Percentiles rank a stretch among this genome's conserved stretches.
phyloP scores from a whole-genome alignment of 2,113 vertebrate species.

The Camarhynchus parvulus region DNA sequence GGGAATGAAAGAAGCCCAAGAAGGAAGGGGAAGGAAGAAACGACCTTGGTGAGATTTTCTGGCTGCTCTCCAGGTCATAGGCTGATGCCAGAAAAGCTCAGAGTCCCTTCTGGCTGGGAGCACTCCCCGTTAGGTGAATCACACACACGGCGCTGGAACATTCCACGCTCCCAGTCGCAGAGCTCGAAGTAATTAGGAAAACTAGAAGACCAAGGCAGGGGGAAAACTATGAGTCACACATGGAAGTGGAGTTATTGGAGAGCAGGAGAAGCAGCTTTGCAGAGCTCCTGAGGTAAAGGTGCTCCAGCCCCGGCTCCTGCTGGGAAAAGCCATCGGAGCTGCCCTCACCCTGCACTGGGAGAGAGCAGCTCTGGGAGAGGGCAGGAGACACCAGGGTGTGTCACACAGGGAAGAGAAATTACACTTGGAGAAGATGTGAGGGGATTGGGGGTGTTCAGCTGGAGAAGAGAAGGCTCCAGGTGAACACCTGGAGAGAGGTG shows the following conservation, averaged over 20 bases:
- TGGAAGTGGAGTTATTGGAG: background rate
- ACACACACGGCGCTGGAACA: constrained; percentile 59
- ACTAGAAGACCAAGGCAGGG: constrained; percentile 31
- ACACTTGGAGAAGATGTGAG: background rate
- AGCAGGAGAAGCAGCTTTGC: background rate
- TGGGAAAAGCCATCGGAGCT: accelerated
- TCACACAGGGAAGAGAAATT: background rate
- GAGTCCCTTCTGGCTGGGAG: constrained; percentile 59
- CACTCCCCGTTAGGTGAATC: constrained; percentile 52
- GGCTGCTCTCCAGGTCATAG: constrained; percentile 49
- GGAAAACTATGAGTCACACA: constrained; percentile 34
- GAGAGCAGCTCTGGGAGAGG: background rate
- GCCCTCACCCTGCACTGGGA: background rate
- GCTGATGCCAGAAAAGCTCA: constrained; percentile 35
- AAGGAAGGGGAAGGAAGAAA: background rate
- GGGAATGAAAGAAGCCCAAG: background rate
- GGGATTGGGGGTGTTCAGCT: background rate
- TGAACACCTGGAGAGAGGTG: too few species aligned
- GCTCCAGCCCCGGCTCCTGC: background rate
- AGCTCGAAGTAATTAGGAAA: constrained; percentile 59
- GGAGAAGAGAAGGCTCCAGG: background rate
- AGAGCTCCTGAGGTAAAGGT: background rate
- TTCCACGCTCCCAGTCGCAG: constrained; percentile 58
- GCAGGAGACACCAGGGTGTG: background rate
- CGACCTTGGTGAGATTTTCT: constrained; percentile 63